phyloP scores from a whole-genome alignment of 2,888 invertebrate genomes.

The Dexiosoma caninum region DNA sequence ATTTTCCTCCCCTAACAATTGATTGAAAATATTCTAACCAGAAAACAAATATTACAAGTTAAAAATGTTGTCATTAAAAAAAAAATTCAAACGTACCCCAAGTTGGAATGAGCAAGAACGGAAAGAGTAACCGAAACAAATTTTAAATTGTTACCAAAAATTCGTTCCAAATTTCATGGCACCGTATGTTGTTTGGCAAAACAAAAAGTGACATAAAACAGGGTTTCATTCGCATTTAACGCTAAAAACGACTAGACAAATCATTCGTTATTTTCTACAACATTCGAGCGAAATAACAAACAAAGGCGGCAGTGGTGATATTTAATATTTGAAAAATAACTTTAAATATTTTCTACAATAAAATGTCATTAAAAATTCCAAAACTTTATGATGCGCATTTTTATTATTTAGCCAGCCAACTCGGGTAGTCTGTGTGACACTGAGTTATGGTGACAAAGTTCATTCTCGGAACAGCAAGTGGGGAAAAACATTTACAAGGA shows the following conservation, averaged over 20 bases:
- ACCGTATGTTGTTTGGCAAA: constrained; percentile 72
- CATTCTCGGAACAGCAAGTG: background rate
- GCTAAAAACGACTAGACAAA: background rate
- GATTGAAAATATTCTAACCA: background rate
- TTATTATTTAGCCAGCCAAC: background rate
- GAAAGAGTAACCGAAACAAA: constrained; percentile 47
- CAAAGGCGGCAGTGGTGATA: constrained; percentile 37
- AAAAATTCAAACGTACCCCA: constrained; percentile 15
- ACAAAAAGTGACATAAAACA: constrained; percentile 31
- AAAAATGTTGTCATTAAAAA: constrained; percentile 25
- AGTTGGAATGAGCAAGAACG: background rate
- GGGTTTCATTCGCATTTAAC: constrained; percentile 29
- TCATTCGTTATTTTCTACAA: constrained; percentile 24
- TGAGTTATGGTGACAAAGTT: constrained; percentile 55
- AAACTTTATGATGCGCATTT: constrained; percentile 58
- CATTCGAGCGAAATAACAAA: background rate
- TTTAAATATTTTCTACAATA: constrained; percentile 39
- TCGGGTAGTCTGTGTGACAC: constrained; percentile 33
- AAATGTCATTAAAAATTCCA: constrained; percentile 52
- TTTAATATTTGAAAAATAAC: constrained; percentile 61
- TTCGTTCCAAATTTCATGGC: constrained; percentile 75
- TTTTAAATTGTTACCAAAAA: constrained; percentile 63
- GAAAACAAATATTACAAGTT: constrained; percentile 51
- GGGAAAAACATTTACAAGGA: constrained; percentile 44
- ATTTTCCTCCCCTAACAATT: constrained; percentile 6